A percentile compares a stretch with the other conserved stretches of the same genome.
phyloP scores from a whole-genome alignment of 2,113 vertebrate species.

The Epinephelus cyanopodus region DNA sequence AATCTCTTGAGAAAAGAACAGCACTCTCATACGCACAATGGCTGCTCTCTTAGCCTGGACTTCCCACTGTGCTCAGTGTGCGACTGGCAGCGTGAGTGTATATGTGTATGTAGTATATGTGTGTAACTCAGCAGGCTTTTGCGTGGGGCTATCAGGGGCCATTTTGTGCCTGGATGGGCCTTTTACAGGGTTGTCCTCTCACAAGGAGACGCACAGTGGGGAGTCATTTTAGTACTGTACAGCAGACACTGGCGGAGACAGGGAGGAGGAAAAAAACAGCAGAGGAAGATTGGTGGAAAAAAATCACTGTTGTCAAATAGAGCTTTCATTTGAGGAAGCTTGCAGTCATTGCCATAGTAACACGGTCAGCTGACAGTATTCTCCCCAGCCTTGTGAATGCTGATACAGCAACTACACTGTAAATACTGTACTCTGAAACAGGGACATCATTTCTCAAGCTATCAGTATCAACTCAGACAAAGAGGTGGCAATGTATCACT shows the following conservation, averaged over 20 bases:
- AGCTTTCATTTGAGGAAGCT: slow-evolving; percentile 16
- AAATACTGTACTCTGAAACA: background rate
- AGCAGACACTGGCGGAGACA: slow-evolving; percentile 46
- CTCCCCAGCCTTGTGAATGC: background rate
- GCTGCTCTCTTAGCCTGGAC: slow-evolving; percentile 75
- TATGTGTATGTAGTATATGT: slow-evolving; percentile 16
- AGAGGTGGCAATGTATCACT: background rate
- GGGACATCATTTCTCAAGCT: background rate
- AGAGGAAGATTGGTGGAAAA: slow-evolving; percentile 43
- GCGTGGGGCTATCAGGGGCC: slow-evolving; percentile 53
- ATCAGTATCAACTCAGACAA: background rate
- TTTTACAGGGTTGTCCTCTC: slow-evolving; percentile 58
- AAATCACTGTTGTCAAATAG: slow-evolving; percentile 28
- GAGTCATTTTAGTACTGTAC: slow-evolving; percentile 47
- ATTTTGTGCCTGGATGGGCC: slow-evolving; percentile 68
- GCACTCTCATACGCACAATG: slow-evolving; percentile 72
- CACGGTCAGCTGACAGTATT: slow-evolving; percentile 28
- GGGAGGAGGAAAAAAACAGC: slow-evolving; percentile 7
- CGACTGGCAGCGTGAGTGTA: slow-evolving; percentile 37
- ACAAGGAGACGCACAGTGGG: slow-evolving; percentile 62
- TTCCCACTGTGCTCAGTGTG: slow-evolving; percentile 72
- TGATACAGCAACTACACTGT: background rate
- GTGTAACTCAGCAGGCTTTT: slow-evolving; percentile 52
- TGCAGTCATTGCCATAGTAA: slow-evolving; percentile 46
- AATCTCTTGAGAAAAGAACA: slow-evolving; percentile 73